These are phyloP conservation scores for Lates calcarifer DNA, from an alignment of 2,113 vertebrate genomes.

Conservation along the genomic window DNA sequence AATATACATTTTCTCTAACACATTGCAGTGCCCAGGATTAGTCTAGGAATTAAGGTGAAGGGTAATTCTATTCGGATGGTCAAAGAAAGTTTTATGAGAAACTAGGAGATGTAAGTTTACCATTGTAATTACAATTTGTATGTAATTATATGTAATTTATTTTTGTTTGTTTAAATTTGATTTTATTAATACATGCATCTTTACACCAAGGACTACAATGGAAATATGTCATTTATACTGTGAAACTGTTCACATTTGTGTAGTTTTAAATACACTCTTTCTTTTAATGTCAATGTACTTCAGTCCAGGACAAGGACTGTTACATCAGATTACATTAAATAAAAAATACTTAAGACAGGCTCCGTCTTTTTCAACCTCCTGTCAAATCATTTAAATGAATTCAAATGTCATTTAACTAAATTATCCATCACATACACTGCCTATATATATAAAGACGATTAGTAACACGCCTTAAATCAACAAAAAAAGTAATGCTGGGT, in stretches of 20 bases:
- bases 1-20: too few species aligned
- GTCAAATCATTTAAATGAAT: neutral
- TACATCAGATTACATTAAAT: too few species aligned
- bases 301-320: neutral
- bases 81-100: too few species aligned
- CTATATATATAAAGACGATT: neutral
- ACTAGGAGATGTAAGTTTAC: too few species aligned
- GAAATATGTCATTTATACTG: neutral
- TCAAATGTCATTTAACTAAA: neutral
- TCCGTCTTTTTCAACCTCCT: neutral
- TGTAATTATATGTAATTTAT: neutral
- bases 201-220: neutral
- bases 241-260: neutral
- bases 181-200: too few species aligned
- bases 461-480: neutral
- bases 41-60: too few species aligned
- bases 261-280: neutral
- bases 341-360: neutral
- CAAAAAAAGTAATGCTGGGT: neutral
- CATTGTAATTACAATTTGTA: too few species aligned
- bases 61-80: too few species aligned
- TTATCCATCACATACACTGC: neutral
- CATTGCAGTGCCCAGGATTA: too few species aligned
- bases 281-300: neutral
- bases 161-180: neutral